phyloP scores from a whole-genome alignment of 2,797 vertebrate species.

The Falco berigora region DNA sequence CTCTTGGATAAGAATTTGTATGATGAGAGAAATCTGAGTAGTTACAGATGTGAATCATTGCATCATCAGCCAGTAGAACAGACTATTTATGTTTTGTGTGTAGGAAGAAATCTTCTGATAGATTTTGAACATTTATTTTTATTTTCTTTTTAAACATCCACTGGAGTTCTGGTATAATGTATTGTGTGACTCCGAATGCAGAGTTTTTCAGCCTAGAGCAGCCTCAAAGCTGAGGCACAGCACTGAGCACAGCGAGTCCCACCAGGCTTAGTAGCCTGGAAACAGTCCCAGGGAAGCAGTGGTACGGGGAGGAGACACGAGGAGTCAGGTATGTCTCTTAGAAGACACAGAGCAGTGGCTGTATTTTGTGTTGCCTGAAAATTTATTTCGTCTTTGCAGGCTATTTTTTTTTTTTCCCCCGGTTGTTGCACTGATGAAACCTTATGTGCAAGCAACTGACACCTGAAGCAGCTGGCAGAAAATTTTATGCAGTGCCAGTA shows the following conservation, averaged over 20 bases:
- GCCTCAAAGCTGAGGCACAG: not conserved
- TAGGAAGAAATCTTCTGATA: not conserved
- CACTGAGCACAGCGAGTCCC: not conserved
- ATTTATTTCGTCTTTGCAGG: not conserved
- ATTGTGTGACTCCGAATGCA: not conserved
- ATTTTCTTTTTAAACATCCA: not conserved
- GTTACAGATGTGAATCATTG: not conserved
- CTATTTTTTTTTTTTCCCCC: not conserved
- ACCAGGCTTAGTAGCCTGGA: rapidly evolving
- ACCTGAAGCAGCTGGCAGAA: not conserved
- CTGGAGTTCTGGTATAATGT: not conserved
- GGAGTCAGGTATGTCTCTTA: not conserved
- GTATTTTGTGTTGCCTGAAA: not conserved
- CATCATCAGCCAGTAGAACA: not conserved
- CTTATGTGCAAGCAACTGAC: not conserved
- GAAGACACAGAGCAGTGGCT: not conserved
- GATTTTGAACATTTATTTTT: not conserved
- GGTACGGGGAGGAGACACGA: not conserved
- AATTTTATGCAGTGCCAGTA: not conserved
- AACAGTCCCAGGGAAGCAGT: not conserved
- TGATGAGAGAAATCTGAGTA: not conserved
- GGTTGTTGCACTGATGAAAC: not conserved
- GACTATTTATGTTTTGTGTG: not conserved
- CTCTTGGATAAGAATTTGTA: not conserved
- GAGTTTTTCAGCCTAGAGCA: not conserved